A percentile compares a stretch with the other conserved stretches of the same genome.
phyloP scores from a whole-genome alignment of 2,797 vertebrate species.

The Sternarchorhynchus goeldii region DNA sequence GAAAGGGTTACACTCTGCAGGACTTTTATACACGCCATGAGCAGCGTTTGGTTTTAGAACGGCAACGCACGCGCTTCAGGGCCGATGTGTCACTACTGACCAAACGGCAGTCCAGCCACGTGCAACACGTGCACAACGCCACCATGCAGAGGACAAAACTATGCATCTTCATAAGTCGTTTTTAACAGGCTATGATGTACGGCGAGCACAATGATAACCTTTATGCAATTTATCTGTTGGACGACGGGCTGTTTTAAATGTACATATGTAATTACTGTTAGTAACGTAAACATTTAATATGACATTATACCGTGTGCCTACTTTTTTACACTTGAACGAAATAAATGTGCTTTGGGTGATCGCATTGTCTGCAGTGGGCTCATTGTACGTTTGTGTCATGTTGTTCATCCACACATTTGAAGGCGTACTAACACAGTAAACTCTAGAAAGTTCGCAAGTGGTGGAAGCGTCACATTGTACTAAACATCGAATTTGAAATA shows the following conservation, averaged over 20 bases:
- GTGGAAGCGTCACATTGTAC: too few species aligned
- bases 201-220: constrained; percentile 4
- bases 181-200: neutral
- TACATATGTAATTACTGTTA: constrained; percentile 66
- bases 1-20: constrained; percentile 12
- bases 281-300: constrained; percentile 51
- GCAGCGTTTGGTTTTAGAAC: neutral
- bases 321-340: constrained; percentile 65
- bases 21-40: neutral
- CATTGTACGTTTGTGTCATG: neutral
- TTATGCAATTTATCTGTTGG: constrained; percentile 23
- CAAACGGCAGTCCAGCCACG: neutral
- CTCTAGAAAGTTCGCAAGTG: too few species aligned
- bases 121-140: neutral
- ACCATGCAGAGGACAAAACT: neutral
- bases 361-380: constrained; percentile 2
- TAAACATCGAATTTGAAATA: too few species aligned
- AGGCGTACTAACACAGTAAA: too few species aligned
- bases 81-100: constrained; percentile 2
- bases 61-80: constrained; percentile 1
- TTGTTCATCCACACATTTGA: too few species aligned
- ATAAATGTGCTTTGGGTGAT: constrained; percentile 64
- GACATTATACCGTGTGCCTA: constrained; percentile 60
- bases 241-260: constrained; percentile 55
- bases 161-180: constrained; percentile 1